phyloP scores from a whole-genome alignment of 2,888 invertebrate species.

The Iphiclides podalirius region DNA sequence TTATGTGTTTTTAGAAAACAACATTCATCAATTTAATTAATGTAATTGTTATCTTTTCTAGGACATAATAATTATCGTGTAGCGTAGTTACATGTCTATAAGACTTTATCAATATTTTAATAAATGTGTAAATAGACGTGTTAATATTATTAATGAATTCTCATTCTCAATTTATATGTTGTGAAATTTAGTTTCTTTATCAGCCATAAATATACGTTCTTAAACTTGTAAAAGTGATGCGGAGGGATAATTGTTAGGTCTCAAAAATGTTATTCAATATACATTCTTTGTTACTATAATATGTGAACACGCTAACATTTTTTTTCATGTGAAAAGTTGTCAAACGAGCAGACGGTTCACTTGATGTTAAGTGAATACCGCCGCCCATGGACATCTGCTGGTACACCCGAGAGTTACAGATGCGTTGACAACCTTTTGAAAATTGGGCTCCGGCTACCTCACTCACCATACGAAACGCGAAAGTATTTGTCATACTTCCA shows the following conservation, averaged over 20 bases:
- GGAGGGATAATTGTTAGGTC: slow-evolving; percentile 4
- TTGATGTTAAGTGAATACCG: too few relatives aligned
- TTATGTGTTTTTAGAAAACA: slow-evolving; percentile 19
- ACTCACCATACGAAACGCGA: too few relatives aligned
- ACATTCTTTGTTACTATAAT: slow-evolving; percentile 9
- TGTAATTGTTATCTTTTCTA: slow-evolving; percentile 19
- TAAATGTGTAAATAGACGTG: slow-evolving; percentile 18
- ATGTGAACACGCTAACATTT: too few relatives aligned
- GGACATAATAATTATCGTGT: slow-evolving; percentile 20
- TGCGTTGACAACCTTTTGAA: too few relatives aligned
- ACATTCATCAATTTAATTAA: slow-evolving; percentile 2
- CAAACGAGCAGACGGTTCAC: too few relatives aligned
- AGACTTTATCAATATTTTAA: slow-evolving; percentile 20
- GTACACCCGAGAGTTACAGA: too few relatives aligned
- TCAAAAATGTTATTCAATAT: neutral
- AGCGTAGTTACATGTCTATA: slow-evolving; percentile 23
- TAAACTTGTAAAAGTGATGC: slow-evolving; percentile 8
- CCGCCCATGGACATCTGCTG: too few relatives aligned
- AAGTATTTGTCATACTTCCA: too few relatives aligned
- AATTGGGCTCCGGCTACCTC: too few relatives aligned
- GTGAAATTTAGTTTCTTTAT: too few relatives aligned
- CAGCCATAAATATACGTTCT: too few relatives aligned
- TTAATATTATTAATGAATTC: slow-evolving; percentile 3
- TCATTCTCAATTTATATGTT: neutral
- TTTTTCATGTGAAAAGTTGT: too few relatives aligned